These are phyloP conservation scores for Eciton burchellii DNA, from an alignment of 1,140 invertebrate genomes.

Conservation along the genomic window DNA sequence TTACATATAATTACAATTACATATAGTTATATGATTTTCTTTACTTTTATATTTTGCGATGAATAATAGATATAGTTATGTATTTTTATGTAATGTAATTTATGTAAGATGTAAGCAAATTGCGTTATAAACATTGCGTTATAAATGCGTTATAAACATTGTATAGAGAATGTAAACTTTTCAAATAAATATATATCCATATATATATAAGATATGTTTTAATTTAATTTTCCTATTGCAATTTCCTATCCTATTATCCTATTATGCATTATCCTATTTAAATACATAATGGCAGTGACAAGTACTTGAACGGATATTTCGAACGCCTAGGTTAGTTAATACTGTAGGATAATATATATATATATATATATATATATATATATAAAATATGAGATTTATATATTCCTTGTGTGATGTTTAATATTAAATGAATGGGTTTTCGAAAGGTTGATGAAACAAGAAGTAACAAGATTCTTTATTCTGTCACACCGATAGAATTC, in stretches of 20 bases:
- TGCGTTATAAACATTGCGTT: neutral
- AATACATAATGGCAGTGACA: neutral
- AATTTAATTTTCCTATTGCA: slow-evolving; percentile 11
- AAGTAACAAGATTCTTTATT: no score
- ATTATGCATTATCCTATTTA: no score
- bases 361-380: no score
- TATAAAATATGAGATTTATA: no score
- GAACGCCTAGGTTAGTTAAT: neutral
- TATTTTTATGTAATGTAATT: slow-evolving; percentile 42
- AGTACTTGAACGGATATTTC: neutral
- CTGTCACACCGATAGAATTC: no score
- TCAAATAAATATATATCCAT: neutral
- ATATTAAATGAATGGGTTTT: no score
- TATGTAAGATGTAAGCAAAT: slow-evolving; percentile 17
- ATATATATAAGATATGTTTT: neutral
- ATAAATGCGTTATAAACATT: slow-evolving; percentile 1
- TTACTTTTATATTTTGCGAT: slow-evolving; percentile 37
- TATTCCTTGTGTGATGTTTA: no score
- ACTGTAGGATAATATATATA: no score
- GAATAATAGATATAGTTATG: slow-evolving; percentile 29
- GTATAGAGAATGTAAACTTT: slow-evolving; percentile 4
- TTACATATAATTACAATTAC: slow-evolving; percentile 1
- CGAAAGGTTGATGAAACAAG: no score
- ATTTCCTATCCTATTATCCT: no score
- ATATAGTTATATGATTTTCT: no score